Evolutionary conservation across 2,797 vertebrate genomes (phyloP).

Genomic region (Sebastes alutus): DNA sequence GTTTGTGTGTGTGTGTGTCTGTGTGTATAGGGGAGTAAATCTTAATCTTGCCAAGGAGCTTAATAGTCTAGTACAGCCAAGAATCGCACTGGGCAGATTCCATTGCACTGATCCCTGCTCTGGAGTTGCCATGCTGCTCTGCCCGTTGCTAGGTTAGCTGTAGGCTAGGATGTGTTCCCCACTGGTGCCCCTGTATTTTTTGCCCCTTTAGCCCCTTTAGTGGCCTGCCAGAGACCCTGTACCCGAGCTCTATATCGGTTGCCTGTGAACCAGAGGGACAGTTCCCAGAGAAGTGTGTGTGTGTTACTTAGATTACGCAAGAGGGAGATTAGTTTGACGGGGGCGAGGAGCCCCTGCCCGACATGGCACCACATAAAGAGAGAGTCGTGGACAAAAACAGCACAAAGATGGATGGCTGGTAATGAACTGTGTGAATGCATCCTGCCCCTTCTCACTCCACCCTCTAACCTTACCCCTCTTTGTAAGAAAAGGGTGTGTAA

Average conservation of each 20-base stretch:
- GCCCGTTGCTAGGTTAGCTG: constrained; percentile 70
- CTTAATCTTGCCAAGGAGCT: constrained; percentile 70
- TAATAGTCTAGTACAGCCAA: constrained; percentile 63
- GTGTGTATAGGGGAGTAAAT: constrained; percentile 61
- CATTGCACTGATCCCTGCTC: constrained; percentile 54
- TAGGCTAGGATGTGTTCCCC: constrained; percentile 48
- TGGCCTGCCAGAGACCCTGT: constrained; percentile 47
- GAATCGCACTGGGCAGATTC: constrained; percentile 61
- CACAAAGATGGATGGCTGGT: constrained; percentile 59
- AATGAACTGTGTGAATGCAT: constrained; percentile 66
- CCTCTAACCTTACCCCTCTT: constrained; percentile 32
- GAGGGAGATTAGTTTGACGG: constrained; percentile 61
- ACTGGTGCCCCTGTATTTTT: constrained; percentile 57
- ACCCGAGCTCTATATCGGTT: constrained; percentile 42
- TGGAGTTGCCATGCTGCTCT: constrained; percentile 64
- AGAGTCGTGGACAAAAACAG: constrained; percentile 49
- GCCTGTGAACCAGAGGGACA: constrained; percentile 45
- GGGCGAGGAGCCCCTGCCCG: constrained; percentile 52
- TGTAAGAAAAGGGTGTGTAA: constrained; percentile 42
- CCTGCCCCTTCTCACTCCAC: constrained; percentile 27
- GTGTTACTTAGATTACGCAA: constrained; percentile 51
- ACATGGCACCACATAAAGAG: constrained; percentile 60
- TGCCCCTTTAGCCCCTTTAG: constrained; percentile 41
- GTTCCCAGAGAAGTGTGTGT: constrained; percentile 46
- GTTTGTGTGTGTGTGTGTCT: constrained; percentile 54